Evolutionary conservation across 2,888 invertebrate species (phyloP).

Genomic region (Lepidochitona cinerea): DNA sequence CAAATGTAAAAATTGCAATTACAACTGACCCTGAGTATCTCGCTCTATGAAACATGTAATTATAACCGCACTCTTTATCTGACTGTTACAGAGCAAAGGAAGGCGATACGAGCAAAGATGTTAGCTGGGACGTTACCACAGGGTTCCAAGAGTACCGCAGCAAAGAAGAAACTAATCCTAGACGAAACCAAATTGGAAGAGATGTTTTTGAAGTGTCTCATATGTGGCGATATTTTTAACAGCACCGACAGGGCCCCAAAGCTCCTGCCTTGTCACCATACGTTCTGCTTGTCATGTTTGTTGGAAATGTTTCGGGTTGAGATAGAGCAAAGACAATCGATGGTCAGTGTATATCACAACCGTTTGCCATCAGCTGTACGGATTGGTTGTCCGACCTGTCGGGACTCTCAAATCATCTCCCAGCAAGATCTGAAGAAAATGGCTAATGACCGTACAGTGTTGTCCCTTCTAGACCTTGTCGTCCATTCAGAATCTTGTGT

Average conservation of each 20-base stretch:
- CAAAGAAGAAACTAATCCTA: constrained; percentile 53
- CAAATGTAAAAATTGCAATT: too few species aligned
- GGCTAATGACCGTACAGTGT: constrained; percentile 62
- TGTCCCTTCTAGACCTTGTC: constrained; percentile 57
- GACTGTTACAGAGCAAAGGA: neutral
- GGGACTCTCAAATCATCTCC: constrained; percentile 55
- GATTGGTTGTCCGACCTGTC: constrained; percentile 60
- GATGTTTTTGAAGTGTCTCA: constrained; percentile 66
- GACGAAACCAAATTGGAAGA: constrained; percentile 63
- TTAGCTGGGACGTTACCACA: neutral
- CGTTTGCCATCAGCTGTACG: constrained; percentile 60
- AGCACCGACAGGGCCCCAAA: constrained; percentile 67
- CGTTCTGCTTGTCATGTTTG: constrained; percentile 69
- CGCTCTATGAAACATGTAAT: too few species aligned
- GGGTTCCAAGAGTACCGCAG: neutral
- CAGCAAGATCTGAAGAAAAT: constrained; percentile 57
- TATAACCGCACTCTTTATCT: too few species aligned
- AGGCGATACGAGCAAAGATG: constrained; percentile 1
- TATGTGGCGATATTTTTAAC: constrained; percentile 67
- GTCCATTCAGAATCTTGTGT: constrained; percentile 52
- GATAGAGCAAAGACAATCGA: constrained; percentile 57
- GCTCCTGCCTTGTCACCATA: constrained; percentile 69
- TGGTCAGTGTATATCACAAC: constrained; percentile 54
- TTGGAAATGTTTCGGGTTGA: constrained; percentile 64
- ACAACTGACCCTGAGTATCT: too few species aligned